Evolutionary conservation across 1,140 invertebrate genomes (phyloP).

Genomic region (Drosophila miranda): DNA sequence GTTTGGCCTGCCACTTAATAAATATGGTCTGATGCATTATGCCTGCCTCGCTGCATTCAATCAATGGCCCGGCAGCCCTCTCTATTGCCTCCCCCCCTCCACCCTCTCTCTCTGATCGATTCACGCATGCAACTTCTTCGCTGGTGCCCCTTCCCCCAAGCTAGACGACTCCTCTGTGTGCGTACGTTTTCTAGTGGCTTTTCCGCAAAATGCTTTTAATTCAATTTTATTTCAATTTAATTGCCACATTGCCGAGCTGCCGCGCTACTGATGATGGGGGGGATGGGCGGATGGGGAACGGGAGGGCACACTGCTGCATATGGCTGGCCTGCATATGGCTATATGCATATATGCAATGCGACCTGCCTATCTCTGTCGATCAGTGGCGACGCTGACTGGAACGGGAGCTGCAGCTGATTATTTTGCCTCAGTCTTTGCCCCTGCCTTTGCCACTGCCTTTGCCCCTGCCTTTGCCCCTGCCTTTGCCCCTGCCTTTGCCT

Average conservation of each 20-base stretch:
- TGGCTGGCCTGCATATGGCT: slow-evolving; percentile 46
- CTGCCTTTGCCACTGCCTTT: neutral
- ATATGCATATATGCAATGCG: slow-evolving; percentile 16
- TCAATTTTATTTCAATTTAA: slow-evolving; percentile 80
- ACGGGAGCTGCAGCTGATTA: slow-evolving; percentile 52
- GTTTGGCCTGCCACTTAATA: slow-evolving; percentile 75
- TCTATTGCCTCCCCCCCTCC: neutral
- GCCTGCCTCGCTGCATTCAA: slow-evolving; percentile 58
- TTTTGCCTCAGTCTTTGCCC: neutral
- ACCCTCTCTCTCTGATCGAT: neutral
- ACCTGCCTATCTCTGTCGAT: slow-evolving; percentile 70
- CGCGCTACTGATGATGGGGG: neutral
- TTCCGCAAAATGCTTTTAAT: slow-evolving; percentile 80
- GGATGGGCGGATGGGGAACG: neutral
- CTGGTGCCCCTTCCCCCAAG: neutral
- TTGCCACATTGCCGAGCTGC: slow-evolving; percentile 69
- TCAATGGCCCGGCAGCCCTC: slow-evolving; percentile 57
- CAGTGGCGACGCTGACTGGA: slow-evolving; percentile 51
- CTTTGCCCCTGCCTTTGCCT: neutral
- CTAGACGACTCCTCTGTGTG: neutral
- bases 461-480: neutral
- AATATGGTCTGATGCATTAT: slow-evolving; percentile 76
- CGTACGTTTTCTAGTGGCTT: slow-evolving; percentile 65
- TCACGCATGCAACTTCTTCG: neutral
- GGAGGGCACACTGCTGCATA: slow-evolving; percentile 1